phyloP scores from a whole-genome alignment of 2,888 invertebrate species.

The Drosophila mulleri region DNA sequence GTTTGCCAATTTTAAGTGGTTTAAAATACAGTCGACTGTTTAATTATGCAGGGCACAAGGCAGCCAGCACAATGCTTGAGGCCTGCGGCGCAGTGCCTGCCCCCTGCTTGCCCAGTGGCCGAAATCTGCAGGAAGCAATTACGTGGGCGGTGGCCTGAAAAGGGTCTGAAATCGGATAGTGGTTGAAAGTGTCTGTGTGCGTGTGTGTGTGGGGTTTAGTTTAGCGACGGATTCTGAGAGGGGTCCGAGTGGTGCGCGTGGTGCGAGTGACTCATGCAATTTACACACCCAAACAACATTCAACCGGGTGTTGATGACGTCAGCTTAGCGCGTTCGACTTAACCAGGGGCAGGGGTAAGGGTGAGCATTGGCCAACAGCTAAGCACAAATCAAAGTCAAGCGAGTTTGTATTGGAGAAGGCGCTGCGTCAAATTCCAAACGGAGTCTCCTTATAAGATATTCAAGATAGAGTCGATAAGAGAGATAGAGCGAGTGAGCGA shows the following conservation, averaged over 20 bases:
- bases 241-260: conserved; percentile 13
- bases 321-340: conserved; percentile 46
- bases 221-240: conserved; percentile 22
- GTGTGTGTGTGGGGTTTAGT: conserved; percentile 13
- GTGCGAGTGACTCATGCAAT: conserved; percentile 67
- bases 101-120: conserved; percentile 54
- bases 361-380: conserved; percentile 26
- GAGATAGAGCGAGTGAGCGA: background rate
- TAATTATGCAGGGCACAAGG: conserved; percentile 60
- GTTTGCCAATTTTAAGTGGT: conserved; percentile 72
- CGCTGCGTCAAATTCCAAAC: conserved; percentile 7
- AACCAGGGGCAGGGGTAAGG: background rate
- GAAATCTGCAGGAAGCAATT: conserved; percentile 75
- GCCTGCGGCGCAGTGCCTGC: conserved; percentile 13
- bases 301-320: conserved; percentile 69
- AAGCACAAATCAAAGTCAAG: conserved; percentile 73
- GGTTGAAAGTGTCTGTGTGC: conserved; percentile 45
- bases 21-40: conserved; percentile 62
- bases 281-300: conserved; percentile 39
- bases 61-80: conserved; percentile 31
- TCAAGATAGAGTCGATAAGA: conserved; percentile 4
- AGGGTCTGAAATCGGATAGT: conserved; percentile 77
- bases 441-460: conserved; percentile 30
- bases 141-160: conserved; percentile 65
- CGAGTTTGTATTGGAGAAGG: conserved; percentile 64